A percentile compares a stretch with the other conserved stretches of the same genome.
phyloP scores from a whole-genome alignment of 2,888 invertebrate genomes.

The Priocnemis perturbator region DNA sequence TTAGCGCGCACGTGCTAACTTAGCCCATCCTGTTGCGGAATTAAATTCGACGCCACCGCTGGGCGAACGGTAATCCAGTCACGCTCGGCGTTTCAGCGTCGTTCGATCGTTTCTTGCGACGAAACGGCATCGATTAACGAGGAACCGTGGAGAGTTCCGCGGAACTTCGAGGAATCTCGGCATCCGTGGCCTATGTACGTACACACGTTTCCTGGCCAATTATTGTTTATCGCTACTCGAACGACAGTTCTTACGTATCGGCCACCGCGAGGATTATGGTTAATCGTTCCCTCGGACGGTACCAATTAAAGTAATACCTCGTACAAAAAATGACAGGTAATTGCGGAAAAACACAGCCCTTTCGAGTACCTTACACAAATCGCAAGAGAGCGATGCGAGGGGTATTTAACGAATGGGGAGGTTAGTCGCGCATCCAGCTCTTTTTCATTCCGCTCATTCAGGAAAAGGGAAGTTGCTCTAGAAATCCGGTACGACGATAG shows the following conservation, averaged over 20 bases:
- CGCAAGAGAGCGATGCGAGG: too few relatives aligned
- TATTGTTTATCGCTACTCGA: conserved; percentile 33
- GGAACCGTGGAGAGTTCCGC: conserved; percentile 14
- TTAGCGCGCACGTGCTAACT: too few relatives aligned
- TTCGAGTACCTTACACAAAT: too few relatives aligned
- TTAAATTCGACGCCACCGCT: conserved; percentile 8
- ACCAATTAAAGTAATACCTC: conserved; percentile 37
- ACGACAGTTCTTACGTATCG: conserved; percentile 29
- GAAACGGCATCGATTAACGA: conserved; percentile 2
- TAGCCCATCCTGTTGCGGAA: conserved; percentile 4
- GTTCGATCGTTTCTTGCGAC: conserved; percentile 1
- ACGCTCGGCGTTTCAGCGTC: not conserved
- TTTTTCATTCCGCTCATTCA: too few relatives aligned
- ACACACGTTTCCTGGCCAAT: conserved; percentile 27
- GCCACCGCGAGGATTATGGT: conserved; percentile 27
- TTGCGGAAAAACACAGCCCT: not conserved
- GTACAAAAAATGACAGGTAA: conserved; percentile 23
- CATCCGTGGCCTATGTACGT: conserved; percentile 9
- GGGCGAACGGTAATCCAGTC: conserved; percentile 2
- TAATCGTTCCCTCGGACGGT: conserved; percentile 30
- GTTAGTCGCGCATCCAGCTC: too few relatives aligned
- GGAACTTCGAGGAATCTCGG: conserved; percentile 19
- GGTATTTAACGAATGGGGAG: too few relatives aligned
- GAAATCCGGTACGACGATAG: too few relatives aligned
- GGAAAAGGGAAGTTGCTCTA: too few relatives aligned